Percentiles rank a stretch among this genome's conserved stretches.
phyloP scores from a whole-genome alignment of 2,888 invertebrate genomes.

The Cotesia congregata region DNA sequence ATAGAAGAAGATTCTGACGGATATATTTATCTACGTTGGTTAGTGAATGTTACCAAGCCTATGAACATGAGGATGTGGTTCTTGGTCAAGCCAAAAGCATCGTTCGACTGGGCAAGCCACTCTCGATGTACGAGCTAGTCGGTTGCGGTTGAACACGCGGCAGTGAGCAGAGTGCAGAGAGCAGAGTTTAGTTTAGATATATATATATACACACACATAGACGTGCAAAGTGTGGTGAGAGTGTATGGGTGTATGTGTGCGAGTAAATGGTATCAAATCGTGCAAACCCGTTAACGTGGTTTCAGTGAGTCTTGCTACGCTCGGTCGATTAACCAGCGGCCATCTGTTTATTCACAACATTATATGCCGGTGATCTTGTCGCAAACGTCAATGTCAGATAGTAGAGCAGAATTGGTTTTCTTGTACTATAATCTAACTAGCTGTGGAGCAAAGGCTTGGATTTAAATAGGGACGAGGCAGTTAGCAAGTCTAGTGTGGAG shows the following conservation, averaged over 20 bases:
- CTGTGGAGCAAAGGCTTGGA: neutral
- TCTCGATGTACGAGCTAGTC: constrained; percentile 9
- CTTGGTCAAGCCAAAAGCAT: constrained; percentile 6
- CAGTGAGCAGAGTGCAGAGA: constrained; percentile 7
- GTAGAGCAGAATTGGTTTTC: neutral
- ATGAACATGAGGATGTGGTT: constrained; percentile 13
- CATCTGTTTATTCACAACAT: neutral
- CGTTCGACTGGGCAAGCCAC: constrained; percentile 8
- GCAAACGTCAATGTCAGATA: neutral
- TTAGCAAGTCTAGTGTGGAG: neutral
- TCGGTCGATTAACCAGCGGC: neutral
- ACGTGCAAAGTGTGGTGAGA: neutral
- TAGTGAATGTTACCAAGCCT: constrained; percentile 2
- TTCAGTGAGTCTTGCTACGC: constrained; percentile 1
- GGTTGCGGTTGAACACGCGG: constrained; percentile 2
- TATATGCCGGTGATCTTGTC: neutral
- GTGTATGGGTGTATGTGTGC: neutral
- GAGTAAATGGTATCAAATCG: neutral
- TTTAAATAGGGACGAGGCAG: neutral
- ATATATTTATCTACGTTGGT: neutral
- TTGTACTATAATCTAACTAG: neutral
- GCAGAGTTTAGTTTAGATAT: neutral
- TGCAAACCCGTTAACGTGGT: constrained; percentile 1
- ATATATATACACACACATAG: neutral
- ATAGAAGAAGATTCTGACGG: neutral